Evolutionary conservation across 2,888 invertebrate species (phyloP).

Genomic region (Stenoptilia bipunctidactyla): DNA sequence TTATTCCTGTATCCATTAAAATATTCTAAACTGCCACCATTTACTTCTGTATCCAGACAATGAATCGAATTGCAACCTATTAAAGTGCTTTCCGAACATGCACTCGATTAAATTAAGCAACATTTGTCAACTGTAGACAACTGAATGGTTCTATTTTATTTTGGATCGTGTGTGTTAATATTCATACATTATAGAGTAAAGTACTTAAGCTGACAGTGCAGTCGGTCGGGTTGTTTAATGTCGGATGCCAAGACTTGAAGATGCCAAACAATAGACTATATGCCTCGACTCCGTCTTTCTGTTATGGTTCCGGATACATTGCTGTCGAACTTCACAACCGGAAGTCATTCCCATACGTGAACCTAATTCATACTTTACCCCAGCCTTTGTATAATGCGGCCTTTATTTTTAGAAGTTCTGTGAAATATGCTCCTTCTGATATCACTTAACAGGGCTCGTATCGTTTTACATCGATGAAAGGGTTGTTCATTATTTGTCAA

Average conservation of each 20-base stretch:
- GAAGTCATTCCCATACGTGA: conserved; percentile 10
- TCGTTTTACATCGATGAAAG: no score
- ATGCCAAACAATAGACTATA: conserved; percentile 68
- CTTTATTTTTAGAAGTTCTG: no score
- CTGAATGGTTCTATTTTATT: conserved; percentile 30
- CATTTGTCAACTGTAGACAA: conserved; percentile 21
- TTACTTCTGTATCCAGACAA: background rate
- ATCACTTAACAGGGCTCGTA: no score
- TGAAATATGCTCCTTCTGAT: no score
- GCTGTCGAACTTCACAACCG: background rate
- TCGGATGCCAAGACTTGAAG: conserved; percentile 62
- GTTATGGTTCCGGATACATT: conserved; percentile 23
- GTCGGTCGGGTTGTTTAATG: conserved; percentile 37
- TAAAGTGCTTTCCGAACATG: conserved; percentile 6
- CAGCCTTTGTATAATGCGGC: no score
- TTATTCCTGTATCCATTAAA: no score
- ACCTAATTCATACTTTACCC: background rate
- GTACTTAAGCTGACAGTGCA: conserved; percentile 56
- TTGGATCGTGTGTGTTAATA: conserved; percentile 37
- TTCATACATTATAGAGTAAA: conserved; percentile 51
- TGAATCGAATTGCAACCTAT: conserved; percentile 2
- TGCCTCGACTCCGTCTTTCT: conserved; percentile 22
- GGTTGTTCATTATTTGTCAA: background rate
- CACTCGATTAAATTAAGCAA: conserved; percentile 19
- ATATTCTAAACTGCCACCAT: background rate